These are phyloP conservation scores for Accipiter virgatus DNA, from an alignment of 2,113 vertebrate genomes.

Conservation along the genomic window DNA sequence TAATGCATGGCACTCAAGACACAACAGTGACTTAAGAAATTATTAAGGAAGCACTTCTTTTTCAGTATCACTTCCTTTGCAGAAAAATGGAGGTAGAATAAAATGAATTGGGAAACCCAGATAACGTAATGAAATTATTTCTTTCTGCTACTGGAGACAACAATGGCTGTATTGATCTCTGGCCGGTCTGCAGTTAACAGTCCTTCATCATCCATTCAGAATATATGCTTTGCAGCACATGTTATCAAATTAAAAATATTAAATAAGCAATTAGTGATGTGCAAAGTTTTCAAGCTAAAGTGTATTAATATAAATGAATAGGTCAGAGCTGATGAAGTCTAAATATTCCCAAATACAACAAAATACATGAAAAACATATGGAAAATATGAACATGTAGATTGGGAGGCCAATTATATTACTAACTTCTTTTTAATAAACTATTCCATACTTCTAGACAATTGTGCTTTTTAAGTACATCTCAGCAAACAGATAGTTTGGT, in stretches of 20 bases:
- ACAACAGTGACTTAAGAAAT: neutral
- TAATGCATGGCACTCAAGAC: neutral
- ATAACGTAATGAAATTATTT: neutral
- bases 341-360: neutral
- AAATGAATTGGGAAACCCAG: neutral
- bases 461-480: neutral
- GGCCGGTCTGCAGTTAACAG: neutral
- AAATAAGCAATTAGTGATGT: neutral
- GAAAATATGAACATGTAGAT: neutral
- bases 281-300: neutral
- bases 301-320: neutral
- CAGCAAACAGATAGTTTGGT: neutral
- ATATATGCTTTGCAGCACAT: neutral
- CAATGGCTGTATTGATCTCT: neutral
- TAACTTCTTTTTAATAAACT: neutral
- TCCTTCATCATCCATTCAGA: neutral
- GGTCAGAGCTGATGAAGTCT: neutral
- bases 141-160: neutral
- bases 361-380: fast-evolving
- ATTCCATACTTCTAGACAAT: neutral
- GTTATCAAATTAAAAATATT: neutral
- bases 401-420: neutral
- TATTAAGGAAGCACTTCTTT: neutral
- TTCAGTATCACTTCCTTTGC: neutral
- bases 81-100: neutral